Evolutionary conservation across 2,888 invertebrate genomes (phyloP), one percentile per base, ranked within the genome.

Genomic region (Venustoraphidia nigricollis): DNA sequence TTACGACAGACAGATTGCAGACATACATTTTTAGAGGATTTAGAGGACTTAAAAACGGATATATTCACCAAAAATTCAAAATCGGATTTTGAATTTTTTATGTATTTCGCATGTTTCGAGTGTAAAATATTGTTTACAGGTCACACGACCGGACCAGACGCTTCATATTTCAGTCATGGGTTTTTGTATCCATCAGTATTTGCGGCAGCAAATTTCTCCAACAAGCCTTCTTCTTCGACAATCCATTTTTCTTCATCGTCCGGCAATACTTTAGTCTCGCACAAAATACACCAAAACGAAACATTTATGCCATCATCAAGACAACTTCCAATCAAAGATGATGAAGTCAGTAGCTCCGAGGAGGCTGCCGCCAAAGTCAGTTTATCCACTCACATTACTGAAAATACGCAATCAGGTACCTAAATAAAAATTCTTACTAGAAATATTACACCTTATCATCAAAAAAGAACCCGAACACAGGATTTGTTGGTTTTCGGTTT

Each of bases 341-440:
- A 85, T 57, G 84, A 84, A 65, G 83, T 84, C 1, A 77, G 80
- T 17, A 84, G 84, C 62, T 82, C 83, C 1, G 83, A 83, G 60
- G 83, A 83, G 63, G 76, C 79, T 13, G 63, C 65, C 27, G 62
- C 63, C 13, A 57, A 40, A 27, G 27, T 27, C 27, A 27, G 27
- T 27, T 27, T 27, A 27, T 27, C 27, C 27, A 6, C 27, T 5
- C 27, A 27, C 27, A 27, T 27, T 27, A 27, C 27, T 27, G 27
- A 27, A 27, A 27, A 27, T 27, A 27, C 27, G 27, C 27, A 27
- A 27, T 27, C 6, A 27, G 27, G 27, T 27, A 17, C 17, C 17
- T 17, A 27, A 27, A 27, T 27, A 5, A 27, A 27, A 27, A 6
- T 27, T 27, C 6, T 17, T 17, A 2, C 11, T 38, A 11, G 11